Base-by-base conservation (phyloP, 2,113 vertebrate species). In the Enhydra lutris region DNA sequence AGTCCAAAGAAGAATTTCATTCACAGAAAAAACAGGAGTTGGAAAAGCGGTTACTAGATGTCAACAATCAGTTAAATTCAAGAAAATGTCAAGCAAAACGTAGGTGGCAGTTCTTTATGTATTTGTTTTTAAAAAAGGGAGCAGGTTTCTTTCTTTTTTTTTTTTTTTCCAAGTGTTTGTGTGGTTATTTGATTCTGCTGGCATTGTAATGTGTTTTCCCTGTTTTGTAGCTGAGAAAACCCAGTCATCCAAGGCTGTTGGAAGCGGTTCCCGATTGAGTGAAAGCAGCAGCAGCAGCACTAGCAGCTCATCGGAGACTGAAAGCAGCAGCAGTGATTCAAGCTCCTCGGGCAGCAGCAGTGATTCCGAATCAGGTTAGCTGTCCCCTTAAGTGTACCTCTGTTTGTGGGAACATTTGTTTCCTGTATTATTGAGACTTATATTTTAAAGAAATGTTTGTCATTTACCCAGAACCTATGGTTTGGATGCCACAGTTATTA, bases 331-430 rank as follows among this genome's bases (percentile, higher is more conserved):
- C 96, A 99, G 98, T 90, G 97, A 91, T 61, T 99, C 98, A 45
- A 99, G 98, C 76, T 98, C 99, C 69, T 99, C 99, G 45, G 99
- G 99, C 65, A 99, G 98, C 99, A 99, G 99, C 99, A 99, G 99
- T 39, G 99, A 99, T 97, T 99, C 99, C n/a, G 99, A 99, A 98
- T 98, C 99, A 98, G 99, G 99, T 99, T 98, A 99, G 99, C 97
- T 98, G 97, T 63, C 81, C 97, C 97, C 83, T 92, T 97, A 91
- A 13, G 73, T 79, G 84, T 81, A 26, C 96, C 10, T 88, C 96
- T 90, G 7, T 79, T 21, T 63, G 86, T 80, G 93, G 47, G 95
- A 71, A 89, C 42, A 1, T 24, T 26, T 88, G 78, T 96, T n/a
- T 34, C 69, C 52, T 97, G 50, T 94, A 8, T 88, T 78, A 84